Base-by-base conservation (phyloP, 1,140 invertebrate species). In the Oryzaephilus surinamensis region DNA sequence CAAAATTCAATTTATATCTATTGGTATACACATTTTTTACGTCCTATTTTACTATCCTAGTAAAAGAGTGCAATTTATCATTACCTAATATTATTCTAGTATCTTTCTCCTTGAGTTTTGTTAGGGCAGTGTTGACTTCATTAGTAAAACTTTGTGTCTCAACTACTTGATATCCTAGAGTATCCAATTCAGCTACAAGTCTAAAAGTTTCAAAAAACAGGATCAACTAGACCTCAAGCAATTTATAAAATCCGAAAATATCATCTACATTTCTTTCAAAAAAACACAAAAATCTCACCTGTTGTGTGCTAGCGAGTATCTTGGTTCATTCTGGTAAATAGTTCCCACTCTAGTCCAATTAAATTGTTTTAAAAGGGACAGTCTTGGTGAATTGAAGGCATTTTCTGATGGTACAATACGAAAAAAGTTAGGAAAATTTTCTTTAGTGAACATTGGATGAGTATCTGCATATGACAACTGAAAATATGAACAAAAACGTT, bases 291-390 rank as follows among this genome's bases (percentile, higher is more conserved):
- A n/a, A n/a, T 37, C 23, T 37, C 41, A 58, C 59, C 56, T 52
- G 38, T 62, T 62, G 38, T 62, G 60, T 0, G 60, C 58, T 66
- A 95, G 65, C 1, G 91, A 84, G 61, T 94, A 96, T 63, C 90
- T 69, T 0, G 93, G 89, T 55, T 96, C 89, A 55, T 94, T 96
- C 62, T 99, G 94, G 63, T 96, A 98, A 33, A 99, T 79, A 0
- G 93, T 97, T 2, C 92, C 94, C 7, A 99, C 92, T 34, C 88
- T 73, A 0, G 88, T 97, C 96, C 96, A 99, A 64, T 97, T 97
- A 69, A 92, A 98, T 54, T 83, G 74, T 52, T 81, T 73, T 29
- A 98, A 70, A 2, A 99, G 68, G 2, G 86, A 77, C 18, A 97
- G 74, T 18, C 93, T 72, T 0, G 95, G 93, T 3, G 81, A 74